Evolutionary conservation across 2,797 vertebrate genomes (phyloP).

Genomic region (Pangasius mekongensis): DNA sequence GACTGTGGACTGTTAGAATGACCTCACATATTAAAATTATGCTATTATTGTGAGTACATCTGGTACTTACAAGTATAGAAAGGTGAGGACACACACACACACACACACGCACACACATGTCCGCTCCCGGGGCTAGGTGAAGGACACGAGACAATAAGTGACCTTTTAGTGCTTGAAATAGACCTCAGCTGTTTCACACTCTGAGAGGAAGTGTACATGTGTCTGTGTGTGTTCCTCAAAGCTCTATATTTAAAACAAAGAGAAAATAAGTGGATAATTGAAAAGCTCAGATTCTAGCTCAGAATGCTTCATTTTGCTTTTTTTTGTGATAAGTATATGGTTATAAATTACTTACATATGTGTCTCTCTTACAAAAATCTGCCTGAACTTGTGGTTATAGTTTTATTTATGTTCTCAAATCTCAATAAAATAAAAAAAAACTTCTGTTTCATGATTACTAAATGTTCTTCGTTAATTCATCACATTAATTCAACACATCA

Average conservation of each 20-base stretch:
- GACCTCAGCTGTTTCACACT: constrained; percentile 50
- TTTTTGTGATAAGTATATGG: too few relatives aligned
- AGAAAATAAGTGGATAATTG: background rate
- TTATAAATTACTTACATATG: background rate
- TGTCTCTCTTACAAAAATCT: too few relatives aligned
- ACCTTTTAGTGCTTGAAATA: constrained; percentile 43
- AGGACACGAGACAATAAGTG: constrained; percentile 50
- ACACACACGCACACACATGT: background rate
- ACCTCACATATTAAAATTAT: background rate
- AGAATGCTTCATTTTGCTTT: background rate
- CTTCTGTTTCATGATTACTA: background rate
- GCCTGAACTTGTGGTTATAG: background rate
- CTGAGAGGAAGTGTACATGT: constrained; percentile 16
- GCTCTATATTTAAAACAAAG: constrained; percentile 5
- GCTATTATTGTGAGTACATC: background rate
- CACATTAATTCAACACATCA: background rate
- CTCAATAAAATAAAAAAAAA: too few relatives aligned
- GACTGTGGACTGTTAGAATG: background rate
- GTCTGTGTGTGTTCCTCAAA: constrained; percentile 27
- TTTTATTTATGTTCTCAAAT: background rate
- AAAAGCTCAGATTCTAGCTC: background rate
- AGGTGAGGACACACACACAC: background rate
- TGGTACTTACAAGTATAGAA: constrained; percentile 14
- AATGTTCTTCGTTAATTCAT: background rate
- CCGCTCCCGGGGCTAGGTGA: constrained; percentile 24